These are phyloP conservation scores for Clarias magur DNA, from an alignment of 2,113 vertebrate genomes.

Conservation along the genomic window DNA sequence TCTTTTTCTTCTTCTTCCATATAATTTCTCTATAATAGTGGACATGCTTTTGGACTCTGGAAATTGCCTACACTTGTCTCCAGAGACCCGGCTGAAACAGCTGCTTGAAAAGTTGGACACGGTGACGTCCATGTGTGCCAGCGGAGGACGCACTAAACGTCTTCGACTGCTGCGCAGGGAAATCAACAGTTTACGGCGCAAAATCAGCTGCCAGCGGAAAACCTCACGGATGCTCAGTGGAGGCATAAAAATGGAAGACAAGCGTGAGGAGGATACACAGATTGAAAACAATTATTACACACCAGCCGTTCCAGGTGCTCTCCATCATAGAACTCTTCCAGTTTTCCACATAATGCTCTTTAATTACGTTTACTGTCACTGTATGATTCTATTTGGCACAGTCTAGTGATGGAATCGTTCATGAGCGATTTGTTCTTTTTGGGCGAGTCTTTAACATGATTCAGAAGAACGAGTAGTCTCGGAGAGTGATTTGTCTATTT, in stretches of 20 bases:
- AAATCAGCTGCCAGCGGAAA: constrained; percentile 81
- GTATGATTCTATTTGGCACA: background rate
- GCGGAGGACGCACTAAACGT: constrained; percentile 89
- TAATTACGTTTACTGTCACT: background rate
- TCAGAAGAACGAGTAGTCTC: too few relatives aligned
- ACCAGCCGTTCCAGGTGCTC: constrained; percentile 37
- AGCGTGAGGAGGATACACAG: constrained; percentile 57
- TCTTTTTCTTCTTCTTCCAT: background rate
- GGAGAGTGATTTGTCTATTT: too few relatives aligned
- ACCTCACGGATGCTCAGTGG: constrained; percentile 69
- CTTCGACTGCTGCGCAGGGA: constrained; percentile 87
- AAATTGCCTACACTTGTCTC: constrained; percentile 87
- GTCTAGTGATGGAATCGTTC: too few relatives aligned
- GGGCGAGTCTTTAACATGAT: too few relatives aligned
- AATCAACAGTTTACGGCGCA: constrained; percentile 88
- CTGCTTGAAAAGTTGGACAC: constrained; percentile 93
- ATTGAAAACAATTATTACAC: constrained; percentile 52
- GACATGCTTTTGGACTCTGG: constrained; percentile 88
- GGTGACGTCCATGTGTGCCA: constrained; percentile 86
- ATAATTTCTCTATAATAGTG: constrained; percentile 70
- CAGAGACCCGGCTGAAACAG: constrained; percentile 89
- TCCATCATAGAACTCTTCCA: background rate
- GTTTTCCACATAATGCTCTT: background rate
- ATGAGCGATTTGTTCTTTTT: too few relatives aligned
- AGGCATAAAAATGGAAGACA: constrained; percentile 63